Evolutionary conservation across 2,113 vertebrate genomes (phyloP), one percentile per base, ranked within the genome.

Genomic region (Rafetus swinhoei): DNA sequence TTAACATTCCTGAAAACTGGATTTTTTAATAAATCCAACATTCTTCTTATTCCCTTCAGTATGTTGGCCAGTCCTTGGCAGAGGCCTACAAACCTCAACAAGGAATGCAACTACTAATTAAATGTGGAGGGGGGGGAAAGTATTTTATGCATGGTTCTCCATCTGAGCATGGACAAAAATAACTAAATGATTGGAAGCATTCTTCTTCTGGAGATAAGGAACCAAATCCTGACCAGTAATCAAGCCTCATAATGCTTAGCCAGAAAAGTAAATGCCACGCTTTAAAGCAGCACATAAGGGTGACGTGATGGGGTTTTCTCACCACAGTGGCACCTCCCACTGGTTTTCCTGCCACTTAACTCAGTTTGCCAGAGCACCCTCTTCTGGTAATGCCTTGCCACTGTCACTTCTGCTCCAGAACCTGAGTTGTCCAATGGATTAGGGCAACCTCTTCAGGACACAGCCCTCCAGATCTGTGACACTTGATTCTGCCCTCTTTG

Each of bases 341-440:
- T 59, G 57, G 24, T 24, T 59, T 21, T 59, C 57, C 57, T 59
- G 57, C 4, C 2, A 10, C 24, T 59, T 59, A 59, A 9, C 57
- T 59, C 57, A 4, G 4, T 59, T 57, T 24, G 25, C 56, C 24
- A 59, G 9, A 11, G 57, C 1, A 10, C 24, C 57, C 24, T 59
- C 57, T 59, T 59, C 24, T 25, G 57, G 57, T 59, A 10, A 59
- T 59, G 10, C 11, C 57, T 59, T 59, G 24, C 57, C 22, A 59
- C 57, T 10, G 5, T 59, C 57, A 59, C 19, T 59, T 59, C 57
- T 59, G 57, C 24, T 59, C 57, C 57, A 59, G 11, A 24, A 59
- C 57, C 24, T 4, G 11, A 5, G 9, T 59, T 24, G 25, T 4
- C 24, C 57, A 21, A 59, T 0, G 2, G 24, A 11, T 10, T 24